These are phyloP conservation scores for Heliothis subflexa DNA, from an alignment of 1,140 invertebrate species.

Conservation along the genomic window DNA sequence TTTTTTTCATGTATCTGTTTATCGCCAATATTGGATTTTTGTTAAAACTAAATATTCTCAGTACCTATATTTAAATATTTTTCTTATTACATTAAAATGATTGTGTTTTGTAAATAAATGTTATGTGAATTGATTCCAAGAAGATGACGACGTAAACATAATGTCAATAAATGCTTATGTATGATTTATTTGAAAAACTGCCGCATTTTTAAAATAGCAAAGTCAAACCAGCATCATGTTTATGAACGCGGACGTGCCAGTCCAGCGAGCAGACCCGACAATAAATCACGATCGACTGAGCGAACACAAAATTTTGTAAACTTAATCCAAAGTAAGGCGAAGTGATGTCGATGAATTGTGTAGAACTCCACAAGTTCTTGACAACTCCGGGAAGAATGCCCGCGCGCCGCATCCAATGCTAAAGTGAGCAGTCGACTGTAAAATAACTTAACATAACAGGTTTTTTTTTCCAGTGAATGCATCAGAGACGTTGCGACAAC, in stretches of 20 bases:
- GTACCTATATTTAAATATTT: no score
- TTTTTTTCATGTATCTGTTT: no score
- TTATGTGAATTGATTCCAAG: no score
- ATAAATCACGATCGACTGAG: constrained; percentile 58
- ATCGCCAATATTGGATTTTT: no score
- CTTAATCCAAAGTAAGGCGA: constrained; percentile 58
- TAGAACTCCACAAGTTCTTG: constrained; percentile 54
- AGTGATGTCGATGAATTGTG: constrained; percentile 58
- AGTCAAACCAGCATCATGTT: constrained; percentile 38
- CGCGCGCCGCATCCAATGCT: constrained; percentile 46
- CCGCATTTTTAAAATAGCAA: background rate
- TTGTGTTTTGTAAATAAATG: no score
- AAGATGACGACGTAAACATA: no score
- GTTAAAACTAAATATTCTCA: no score
- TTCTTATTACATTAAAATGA: no score
- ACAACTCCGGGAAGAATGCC: constrained; percentile 58
- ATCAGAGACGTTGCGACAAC: constrained; percentile 45
- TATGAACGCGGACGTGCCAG: constrained; percentile 46
- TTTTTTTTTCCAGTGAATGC: constrained; percentile 52
- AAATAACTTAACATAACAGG: constrained; percentile 53
- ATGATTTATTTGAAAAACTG: no score
- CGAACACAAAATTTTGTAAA: constrained; percentile 61
- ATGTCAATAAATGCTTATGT: no score
- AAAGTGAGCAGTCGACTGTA: constrained; percentile 41
- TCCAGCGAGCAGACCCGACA: constrained; percentile 51